Evolutionary conservation across 2,797 vertebrate species (phyloP), one percentile per base, ranked within the genome.

Genomic region (Arrhamphus sclerolepis): DNA sequence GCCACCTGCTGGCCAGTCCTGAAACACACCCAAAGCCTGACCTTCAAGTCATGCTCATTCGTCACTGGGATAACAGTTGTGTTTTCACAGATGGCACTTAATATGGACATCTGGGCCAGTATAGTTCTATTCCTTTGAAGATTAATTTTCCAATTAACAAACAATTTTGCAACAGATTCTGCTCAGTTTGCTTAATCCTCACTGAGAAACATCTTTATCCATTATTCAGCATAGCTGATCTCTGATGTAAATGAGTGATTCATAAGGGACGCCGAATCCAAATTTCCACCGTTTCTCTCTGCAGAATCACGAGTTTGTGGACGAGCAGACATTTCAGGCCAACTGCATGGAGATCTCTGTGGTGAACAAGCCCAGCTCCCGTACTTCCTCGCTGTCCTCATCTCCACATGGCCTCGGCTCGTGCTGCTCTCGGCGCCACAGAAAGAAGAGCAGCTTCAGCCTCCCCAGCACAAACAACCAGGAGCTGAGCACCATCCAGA

Each of bases 281-380:
- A 50, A 61, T 56, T 20, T 28, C 0, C 58, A n/a, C 1, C 40
- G 24, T 78, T 44, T 24, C 70, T 72, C 46, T 44, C 40, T 46
- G n/a, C 84, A 98, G 97, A 99, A 98, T 80, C 96, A 98, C 0
- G 97, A 99, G 83, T 99, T 99, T 81, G 95, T 98, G 88, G 97
- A 99, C 46, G 97, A 98, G 82, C 96, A 98, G 89, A 93, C 94
- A 17, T 99, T 96, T 5, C 95, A 98, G 87, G 93, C 96, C 60
- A 97, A 94, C 91, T 98, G 95, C 62, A 95, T 97, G 94, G 97
- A 98, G 86, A 95, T 98, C 44, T 93, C 95, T 0, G 91, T 95
- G 11, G 91, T 95, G 74, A 96, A 96, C 18, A 94, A 95, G 56
- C 94, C 94, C 8, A 94, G 95, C 75, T 97, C 96, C 31, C 94